Conservation (phyloP, 2,888 invertebrate genomes). For the Ferdinandea cuprea region DNA sequence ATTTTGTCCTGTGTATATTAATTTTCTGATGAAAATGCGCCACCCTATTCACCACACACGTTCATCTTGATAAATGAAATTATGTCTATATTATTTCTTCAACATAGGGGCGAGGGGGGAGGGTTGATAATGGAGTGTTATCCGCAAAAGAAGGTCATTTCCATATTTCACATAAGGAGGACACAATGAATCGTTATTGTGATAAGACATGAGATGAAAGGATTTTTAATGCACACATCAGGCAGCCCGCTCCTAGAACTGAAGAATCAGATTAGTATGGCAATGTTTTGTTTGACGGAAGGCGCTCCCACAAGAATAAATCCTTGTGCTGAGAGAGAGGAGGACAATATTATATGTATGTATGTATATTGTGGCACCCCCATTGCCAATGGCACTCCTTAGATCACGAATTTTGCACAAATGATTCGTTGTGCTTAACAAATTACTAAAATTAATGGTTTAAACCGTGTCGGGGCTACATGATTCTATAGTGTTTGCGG, state of each 20-base stretch:
- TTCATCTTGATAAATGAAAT: constrained; percentile 26
- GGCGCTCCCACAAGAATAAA: constrained; percentile 55
- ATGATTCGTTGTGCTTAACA: constrained; percentile 38
- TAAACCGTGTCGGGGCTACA: constrained; percentile 6
- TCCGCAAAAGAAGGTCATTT: constrained; percentile 10
- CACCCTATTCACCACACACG: neutral
- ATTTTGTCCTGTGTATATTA: no score
- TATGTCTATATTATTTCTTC: constrained; percentile 5
- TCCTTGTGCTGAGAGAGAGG: constrained; percentile 20
- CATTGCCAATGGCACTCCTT: constrained; percentile 33
- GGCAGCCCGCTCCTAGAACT: neutral
- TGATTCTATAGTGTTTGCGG: neutral
- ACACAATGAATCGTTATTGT: constrained; percentile 6
- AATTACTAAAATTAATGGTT: constrained; percentile 39
- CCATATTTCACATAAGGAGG: constrained; percentile 7
- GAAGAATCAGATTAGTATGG: constrained; percentile 13
- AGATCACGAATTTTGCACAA: constrained; percentile 8
- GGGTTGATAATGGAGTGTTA: constrained; percentile 2
- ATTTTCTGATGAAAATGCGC: no score
- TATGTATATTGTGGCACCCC: neutral
- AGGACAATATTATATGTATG: constrained; percentile 25
- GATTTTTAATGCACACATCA: constrained; percentile 6
- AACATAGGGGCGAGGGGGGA: neutral
- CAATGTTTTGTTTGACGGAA: no score
- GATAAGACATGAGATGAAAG: constrained; percentile 12